Conservation (phyloP, 2,797 vertebrate species). For the Perodicticus potto region DNA sequence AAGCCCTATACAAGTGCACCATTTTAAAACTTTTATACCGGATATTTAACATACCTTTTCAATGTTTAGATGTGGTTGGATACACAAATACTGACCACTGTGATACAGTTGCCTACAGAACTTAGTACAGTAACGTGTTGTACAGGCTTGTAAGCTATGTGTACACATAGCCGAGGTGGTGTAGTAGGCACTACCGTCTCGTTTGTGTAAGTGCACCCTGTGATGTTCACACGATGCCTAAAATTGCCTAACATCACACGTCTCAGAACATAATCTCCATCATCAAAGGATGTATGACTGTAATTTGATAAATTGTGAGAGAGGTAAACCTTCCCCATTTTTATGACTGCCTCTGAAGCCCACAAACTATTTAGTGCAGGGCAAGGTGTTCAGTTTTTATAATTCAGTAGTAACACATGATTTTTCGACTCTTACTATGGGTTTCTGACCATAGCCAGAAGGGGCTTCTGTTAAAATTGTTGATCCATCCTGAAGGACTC, state of each 20-base stretch:
- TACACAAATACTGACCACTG: neutral
- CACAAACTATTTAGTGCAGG: neutral
- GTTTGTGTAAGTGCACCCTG: neutral
- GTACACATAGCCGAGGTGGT: neutral
- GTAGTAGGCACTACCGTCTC: neutral
- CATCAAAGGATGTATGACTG: neutral
- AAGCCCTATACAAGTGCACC: neutral
- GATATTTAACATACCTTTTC: neutral
- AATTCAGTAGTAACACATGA: neutral
- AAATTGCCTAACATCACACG: neutral
- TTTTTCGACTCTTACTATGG: neutral
- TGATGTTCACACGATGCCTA: neutral
- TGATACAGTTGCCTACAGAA: neutral
- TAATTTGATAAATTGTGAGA: neutral
- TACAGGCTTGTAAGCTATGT: neutral
- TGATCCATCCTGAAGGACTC: neutral
- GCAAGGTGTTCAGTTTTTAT: neutral
- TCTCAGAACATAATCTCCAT: neutral
- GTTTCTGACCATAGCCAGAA: constrained; percentile 35
- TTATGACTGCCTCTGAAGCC: neutral
- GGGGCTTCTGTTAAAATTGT: neutral
- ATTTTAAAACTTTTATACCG: neutral
- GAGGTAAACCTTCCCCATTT: neutral
- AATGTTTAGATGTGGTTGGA: neutral
- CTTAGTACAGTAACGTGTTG: neutral